A percentile compares a stretch with the other conserved stretches of the same genome.
Evolutionary conservation across 1,140 invertebrate genomes (phyloP).

Genomic region (Cydia splendana): DNA sequence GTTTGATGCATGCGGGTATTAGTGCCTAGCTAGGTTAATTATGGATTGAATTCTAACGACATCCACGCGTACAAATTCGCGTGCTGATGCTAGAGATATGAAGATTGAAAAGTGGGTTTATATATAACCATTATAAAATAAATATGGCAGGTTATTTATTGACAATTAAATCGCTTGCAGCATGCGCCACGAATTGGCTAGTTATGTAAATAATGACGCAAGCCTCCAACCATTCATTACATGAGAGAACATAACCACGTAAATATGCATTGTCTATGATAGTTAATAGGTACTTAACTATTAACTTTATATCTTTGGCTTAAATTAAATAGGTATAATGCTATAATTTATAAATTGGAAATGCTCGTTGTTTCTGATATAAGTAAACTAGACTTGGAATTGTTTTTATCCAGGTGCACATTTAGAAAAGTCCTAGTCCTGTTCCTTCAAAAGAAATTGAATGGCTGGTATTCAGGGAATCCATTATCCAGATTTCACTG

Average conservation of each 20-base stretch:
- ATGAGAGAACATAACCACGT: neutral
- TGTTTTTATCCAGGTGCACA: no score
- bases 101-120: no score
- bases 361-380: no score
- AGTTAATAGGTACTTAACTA: neutral
- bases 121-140: neutral
- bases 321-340: no score
- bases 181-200: neutral
- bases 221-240: neutral
- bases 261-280: conserved; percentile 8
- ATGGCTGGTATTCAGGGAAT: neutral
- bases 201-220: neutral
- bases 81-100: no score
- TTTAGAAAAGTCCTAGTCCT: no score
- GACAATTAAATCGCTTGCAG: neutral
- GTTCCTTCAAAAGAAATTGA: neutral
- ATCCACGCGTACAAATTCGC: no score
- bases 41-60: no score
- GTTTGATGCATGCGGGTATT: no score
- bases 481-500: neutral
- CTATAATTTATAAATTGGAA: no score
- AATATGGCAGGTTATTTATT: neutral
- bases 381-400: no score
- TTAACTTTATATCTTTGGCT: neutral
- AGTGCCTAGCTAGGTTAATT: no score